A percentile compares a stretch with the other conserved stretches of the same genome.
Conservation (phyloP, 2,888 invertebrate species). For the Drosophila mercatorum region DNA sequence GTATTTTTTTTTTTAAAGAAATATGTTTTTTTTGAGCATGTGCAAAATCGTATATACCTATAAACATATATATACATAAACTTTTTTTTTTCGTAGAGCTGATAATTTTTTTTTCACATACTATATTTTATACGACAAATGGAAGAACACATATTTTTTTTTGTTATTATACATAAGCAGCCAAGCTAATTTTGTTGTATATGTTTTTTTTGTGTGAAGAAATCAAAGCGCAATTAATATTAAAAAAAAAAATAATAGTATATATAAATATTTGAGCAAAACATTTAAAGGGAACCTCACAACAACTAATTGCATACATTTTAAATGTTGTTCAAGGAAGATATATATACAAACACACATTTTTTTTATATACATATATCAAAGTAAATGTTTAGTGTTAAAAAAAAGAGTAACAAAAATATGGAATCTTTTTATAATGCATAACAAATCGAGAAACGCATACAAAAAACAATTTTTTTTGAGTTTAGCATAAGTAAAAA, state of each 20-base stretch:
- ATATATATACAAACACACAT: conserved; percentile 36
- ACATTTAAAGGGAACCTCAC: conserved; percentile 63
- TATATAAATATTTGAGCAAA: conserved; percentile 5
- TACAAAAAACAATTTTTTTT: conserved; percentile 53
- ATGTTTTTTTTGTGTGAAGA: conserved; percentile 30
- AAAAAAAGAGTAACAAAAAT: background rate
- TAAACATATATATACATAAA: conserved; percentile 4
- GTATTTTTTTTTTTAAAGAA: conserved; percentile 28
- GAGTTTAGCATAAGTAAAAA: conserved; percentile 64
- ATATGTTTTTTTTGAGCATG: conserved; percentile 50
- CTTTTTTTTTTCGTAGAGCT: conserved; percentile 55
- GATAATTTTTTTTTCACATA: conserved; percentile 43
- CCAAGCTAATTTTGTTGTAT: conserved; percentile 75
- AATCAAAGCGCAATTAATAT: conserved; percentile 53
- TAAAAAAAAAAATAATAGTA: background rate
- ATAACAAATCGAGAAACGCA: conserved; percentile 54
- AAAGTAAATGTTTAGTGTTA: conserved; percentile 49
- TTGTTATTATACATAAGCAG: conserved; percentile 70
- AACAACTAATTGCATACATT: conserved; percentile 69
- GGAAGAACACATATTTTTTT: conserved; percentile 54
- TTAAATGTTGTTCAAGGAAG: conserved; percentile 74
- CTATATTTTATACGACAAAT: conserved; percentile 46
- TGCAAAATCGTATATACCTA: conserved; percentile 27
- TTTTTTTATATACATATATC: conserved; percentile 50
- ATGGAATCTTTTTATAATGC: conserved; percentile 53